Conservation (phyloP, 1,140 invertebrate species). For the Pseudomyrmex concolor region DNA sequence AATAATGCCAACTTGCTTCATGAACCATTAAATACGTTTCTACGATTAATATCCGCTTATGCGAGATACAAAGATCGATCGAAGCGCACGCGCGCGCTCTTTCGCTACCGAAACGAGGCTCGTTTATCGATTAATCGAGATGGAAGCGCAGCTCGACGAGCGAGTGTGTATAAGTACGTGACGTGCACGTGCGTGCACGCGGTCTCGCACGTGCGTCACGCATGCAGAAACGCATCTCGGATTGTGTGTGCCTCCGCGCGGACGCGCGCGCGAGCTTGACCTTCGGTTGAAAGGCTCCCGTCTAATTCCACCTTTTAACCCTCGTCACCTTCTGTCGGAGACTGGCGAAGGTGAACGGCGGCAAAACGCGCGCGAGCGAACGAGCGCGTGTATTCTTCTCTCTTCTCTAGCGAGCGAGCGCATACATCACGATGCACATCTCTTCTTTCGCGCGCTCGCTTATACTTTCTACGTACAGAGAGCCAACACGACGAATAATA, state of each 20-base stretch:
- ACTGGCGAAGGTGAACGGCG: conserved; percentile 55
- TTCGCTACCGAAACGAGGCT: conserved; percentile 42
- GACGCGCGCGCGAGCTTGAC: conserved; percentile 44
- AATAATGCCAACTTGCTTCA: conserved; percentile 28
- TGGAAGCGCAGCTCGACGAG: conserved; percentile 9
- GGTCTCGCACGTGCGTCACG: conserved; percentile 15
- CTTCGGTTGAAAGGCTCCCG: conserved; percentile 40
- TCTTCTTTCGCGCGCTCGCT: conserved; percentile 1
- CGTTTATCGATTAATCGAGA: conserved; percentile 52
- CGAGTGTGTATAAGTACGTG: background rate
- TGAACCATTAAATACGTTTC: conserved; percentile 44
- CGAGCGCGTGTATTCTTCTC: conserved; percentile 38
- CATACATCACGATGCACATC: conserved; percentile 15
- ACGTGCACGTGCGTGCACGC: conserved; percentile 35
- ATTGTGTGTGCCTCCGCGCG: background rate
- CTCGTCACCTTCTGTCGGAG: conserved; percentile 49
- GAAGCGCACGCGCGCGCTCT: background rate
- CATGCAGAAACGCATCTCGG: conserved; percentile 40
- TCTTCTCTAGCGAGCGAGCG: conserved; percentile 2
- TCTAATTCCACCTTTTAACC: conserved; percentile 72
- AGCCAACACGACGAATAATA: conserved; percentile 46
- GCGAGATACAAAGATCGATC: conserved; percentile 53
- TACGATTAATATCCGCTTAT: conserved; percentile 50
- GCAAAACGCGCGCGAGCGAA: conserved; percentile 26
- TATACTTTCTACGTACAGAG: conserved; percentile 59